Conservation (phyloP, 2,888 invertebrate genomes). For the Athrips mouffetella region DNA sequence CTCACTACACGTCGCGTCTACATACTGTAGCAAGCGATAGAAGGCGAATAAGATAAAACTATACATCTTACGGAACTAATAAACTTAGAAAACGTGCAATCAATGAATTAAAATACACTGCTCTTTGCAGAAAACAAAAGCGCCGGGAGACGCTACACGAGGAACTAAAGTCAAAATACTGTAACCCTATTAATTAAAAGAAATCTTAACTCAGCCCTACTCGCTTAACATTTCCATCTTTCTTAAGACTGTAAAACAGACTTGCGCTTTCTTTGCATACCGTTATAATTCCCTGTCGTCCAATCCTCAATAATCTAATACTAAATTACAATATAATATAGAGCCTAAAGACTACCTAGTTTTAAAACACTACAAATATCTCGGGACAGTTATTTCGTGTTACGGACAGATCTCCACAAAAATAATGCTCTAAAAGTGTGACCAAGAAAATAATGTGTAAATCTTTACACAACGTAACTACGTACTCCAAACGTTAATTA, state of each 20-base stretch:
- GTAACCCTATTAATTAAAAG: conserved; percentile 44
- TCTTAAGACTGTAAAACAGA: conserved; percentile 18
- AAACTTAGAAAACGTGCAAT: conserved; percentile 24
- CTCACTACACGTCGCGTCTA: conserved; percentile 20
- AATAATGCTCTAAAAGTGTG: conserved; percentile 40
- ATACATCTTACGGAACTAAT: conserved; percentile 40
- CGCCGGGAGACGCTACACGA: conserved; percentile 27
- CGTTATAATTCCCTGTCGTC: conserved; percentile 31
- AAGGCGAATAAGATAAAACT: conserved; percentile 22
- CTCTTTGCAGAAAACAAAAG: conserved; percentile 31
- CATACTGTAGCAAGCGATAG: conserved; percentile 20
- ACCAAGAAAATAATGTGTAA: conserved; percentile 46
- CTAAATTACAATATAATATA: conserved; percentile 33
- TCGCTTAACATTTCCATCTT: conserved; percentile 23
- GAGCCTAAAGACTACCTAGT: conserved; percentile 36
- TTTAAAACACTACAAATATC: conserved; percentile 37
- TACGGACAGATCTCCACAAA: conserved; percentile 64
- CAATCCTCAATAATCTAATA: conserved; percentile 25
- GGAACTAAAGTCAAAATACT: conserved; percentile 68
- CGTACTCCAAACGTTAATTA: conserved; percentile 14
- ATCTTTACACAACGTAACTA: conserved; percentile 32
- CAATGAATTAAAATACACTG: conserved; percentile 32
- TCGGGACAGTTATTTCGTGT: conserved; percentile 35
- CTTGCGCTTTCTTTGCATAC: conserved; percentile 19
- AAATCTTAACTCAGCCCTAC: conserved; percentile 33